Percentiles rank a stretch among this genome's conserved stretches.
phyloP scores from a whole-genome alignment of 2,797 vertebrate species.

The Coluber constrictor region DNA sequence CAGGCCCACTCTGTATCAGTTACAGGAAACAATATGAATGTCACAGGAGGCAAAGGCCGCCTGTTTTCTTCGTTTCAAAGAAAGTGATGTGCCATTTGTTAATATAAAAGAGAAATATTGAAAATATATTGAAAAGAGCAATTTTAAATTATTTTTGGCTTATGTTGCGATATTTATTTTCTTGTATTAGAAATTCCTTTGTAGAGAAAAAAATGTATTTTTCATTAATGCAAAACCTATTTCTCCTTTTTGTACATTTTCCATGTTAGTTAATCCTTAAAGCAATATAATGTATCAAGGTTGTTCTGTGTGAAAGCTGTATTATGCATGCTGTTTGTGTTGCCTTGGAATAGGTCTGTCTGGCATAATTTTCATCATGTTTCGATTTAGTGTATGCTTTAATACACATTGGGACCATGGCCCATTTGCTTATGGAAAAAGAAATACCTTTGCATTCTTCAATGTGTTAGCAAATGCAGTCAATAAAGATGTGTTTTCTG shows the following conservation, averaged over 20 bases:
- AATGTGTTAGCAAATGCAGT: conserved; percentile 91
- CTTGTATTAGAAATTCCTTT: conserved; percentile 99
- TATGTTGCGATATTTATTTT: conserved; percentile 99
- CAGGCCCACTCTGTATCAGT: conserved; percentile 75
- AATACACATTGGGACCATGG: conserved; percentile 71
- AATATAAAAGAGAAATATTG: conserved; percentile 99
- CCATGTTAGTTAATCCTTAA: conserved; percentile 91
- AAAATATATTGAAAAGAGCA: conserved; percentile 99
- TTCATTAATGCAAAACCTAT: conserved; percentile 99
- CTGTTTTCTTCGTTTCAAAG: conserved; percentile 98
- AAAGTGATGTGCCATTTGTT: conserved; percentile 99
- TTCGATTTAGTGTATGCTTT: conserved; percentile 74
- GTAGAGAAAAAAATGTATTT: conserved; percentile 98
- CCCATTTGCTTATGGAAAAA: conserved; percentile 63
- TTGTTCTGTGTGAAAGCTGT: conserved; percentile 83
- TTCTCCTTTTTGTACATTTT: conserved; percentile 99
- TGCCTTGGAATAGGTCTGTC: conserved; percentile 87
- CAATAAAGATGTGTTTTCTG: conserved; percentile 99
- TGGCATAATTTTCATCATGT: conserved; percentile 75
- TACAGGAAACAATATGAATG: conserved; percentile 91
- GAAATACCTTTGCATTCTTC: conserved; percentile 75
- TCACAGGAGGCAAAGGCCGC: conserved; percentile 88
- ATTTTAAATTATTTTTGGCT: conserved; percentile 99
- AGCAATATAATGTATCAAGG: conserved; percentile 92
- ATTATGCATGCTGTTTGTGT: conserved; percentile 96